Evolutionary conservation across 2,888 invertebrate genomes (phyloP), one percentile per base, ranked within the genome.

Genomic region (Yponomeuta sedellus): DNA sequence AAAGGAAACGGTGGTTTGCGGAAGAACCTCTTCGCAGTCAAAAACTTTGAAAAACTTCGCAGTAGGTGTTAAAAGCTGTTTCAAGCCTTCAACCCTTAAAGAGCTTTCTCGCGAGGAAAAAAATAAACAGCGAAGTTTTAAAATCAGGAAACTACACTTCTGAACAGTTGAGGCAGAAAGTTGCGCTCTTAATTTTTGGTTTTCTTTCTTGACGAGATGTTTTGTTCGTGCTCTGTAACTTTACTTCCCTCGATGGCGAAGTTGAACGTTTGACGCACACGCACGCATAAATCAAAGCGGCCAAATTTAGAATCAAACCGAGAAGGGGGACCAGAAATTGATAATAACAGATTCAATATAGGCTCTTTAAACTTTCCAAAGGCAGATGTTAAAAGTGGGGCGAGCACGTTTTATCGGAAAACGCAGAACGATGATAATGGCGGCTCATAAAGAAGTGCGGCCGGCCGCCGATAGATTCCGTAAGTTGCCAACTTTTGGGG

Each of bases 81-180:
- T 82, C 79, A 80, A 88, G 88, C 83, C 86, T 82, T 78, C 81
- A 85, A 84, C 83, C 82, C 81, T 52, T 77, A 80, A 77, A 85
- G 82, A 83, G 83, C 78, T 81, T 83, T 81, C 80, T 81, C 79
- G 77, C 71, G 70, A 81, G 79, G 76, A 83, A 87, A 66, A 52
- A 6, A 52, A 68, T 85, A 88, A 88, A 82, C 12, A 11, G 78
- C 80, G 77, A 75, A 83, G 78, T 85, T 86, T 85, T 85, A 78
- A 86, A 86, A 89, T 87, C 86, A 85, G 85, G 84, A 88, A 89
- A 85, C 85, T 80, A 88, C 87, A 86, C 83, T 88, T 83, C 83
- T 78, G 78, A 79, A 80, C 85, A 86, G 85, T 88, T 89, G 86
- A 90, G 44, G 88, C 88, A 82, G 78, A 81, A 88, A 89, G 89